Base-by-base conservation (phyloP, 2,888 invertebrate genomes). In the Drosophila trichaetosa region DNA sequence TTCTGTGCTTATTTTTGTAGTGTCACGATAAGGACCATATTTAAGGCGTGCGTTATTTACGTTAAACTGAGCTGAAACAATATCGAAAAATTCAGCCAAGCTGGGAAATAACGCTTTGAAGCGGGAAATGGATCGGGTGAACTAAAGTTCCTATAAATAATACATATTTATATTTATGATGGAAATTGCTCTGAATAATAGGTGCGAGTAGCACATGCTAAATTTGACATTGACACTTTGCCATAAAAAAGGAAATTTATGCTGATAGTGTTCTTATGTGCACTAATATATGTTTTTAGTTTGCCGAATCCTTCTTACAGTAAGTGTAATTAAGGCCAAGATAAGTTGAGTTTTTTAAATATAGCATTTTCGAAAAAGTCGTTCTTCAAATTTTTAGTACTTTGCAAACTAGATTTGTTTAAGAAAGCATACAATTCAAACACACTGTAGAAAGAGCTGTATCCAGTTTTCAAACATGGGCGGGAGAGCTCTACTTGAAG, bases 21-120 rank as follows among this genome's bases (percentile, higher is more conserved):
- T 21, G 33, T 16, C 31, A 31, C 52, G 80, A 77, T 65, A 80
- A 80, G 76, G 49, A 42, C 38, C 52, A 60, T 33, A 52, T 48
- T 70, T 53, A 38, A 69, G 73, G 52, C 57, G 29, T n/a, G 27
- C 42, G 21, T 54, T 72, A 59, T 72, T 58, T 59, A 72, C 72
- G 34, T 46, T 16, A 57, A 54, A 56, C 18, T 29, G 40, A 21
- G 24, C n/a, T 42, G 29, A 56, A 48, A 49, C 36, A 46, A 38
- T 40, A 53, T 34, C 18, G 31, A 34, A 52, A 34, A n/a, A 24
- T 24, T 46, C 13, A 21, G 18, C 51, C 34, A 7, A 38, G 33
- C 40, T 46, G 38, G 40, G 24, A 69, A 40, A 58, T n/a, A 33
- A 38, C 48, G 36, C 21, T 40, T 24, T 46, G 21, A 0, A 1